A percentile compares a stretch with the other conserved stretches of the same genome.
Conservation (phyloP, 2,113 vertebrate species). For the Microcebus jonahi region DNA sequence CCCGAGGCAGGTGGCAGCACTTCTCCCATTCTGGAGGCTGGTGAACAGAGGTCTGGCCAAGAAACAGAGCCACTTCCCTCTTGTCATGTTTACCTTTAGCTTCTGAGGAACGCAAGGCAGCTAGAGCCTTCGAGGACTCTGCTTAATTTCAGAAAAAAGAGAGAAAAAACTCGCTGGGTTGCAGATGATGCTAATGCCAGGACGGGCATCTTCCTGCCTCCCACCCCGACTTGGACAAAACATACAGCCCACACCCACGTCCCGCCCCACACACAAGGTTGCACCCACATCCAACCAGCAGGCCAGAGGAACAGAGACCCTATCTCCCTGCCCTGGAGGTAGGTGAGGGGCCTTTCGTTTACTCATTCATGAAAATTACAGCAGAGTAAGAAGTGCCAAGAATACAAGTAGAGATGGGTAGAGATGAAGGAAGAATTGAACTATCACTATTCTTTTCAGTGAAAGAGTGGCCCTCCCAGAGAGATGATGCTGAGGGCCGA, state of each 20-base stretch:
- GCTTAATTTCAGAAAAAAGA: neutral
- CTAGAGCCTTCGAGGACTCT: neutral
- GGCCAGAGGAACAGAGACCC: neutral
- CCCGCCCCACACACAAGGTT: neutral
- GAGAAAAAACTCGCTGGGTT: neutral
- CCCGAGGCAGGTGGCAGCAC: neutral
- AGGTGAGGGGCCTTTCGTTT: neutral
- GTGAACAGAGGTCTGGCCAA: neutral
- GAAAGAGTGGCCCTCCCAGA: neutral
- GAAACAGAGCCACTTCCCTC: neutral
- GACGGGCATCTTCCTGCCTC: too few relatives aligned
- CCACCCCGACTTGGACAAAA: neutral
- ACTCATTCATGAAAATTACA: neutral
- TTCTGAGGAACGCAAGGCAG: neutral
- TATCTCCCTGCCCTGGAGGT: neutral
- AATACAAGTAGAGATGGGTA: neutral
- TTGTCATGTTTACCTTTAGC: neutral
- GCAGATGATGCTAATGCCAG: neutral
- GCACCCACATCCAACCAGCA: neutral
- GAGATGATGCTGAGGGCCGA: neutral
- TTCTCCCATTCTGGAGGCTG: neutral
- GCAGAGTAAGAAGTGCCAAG: neutral
- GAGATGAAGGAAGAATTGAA: neutral
- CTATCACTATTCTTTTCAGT: neutral
- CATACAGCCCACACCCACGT: neutral